Percentiles rank a stretch among this genome's conserved stretches.
These are phyloP conservation scores for Anastatus disparis DNA, from an alignment of 1,140 invertebrate species.

Conservation along the genomic window DNA sequence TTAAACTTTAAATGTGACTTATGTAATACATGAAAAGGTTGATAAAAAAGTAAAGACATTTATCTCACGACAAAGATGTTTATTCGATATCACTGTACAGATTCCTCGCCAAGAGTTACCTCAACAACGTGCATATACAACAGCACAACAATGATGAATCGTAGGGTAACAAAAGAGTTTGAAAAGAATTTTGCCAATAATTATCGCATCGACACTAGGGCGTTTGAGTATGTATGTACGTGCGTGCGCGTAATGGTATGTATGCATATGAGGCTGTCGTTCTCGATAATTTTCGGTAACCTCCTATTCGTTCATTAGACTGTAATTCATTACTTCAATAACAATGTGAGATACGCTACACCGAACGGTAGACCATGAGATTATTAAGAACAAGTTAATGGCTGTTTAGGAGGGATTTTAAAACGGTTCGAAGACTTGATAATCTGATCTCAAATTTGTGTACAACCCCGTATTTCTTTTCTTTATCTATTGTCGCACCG, in stretches of 20 bases:
- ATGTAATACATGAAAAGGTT: slow-evolving; percentile 23
- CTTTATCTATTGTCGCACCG: slow-evolving; percentile 51
- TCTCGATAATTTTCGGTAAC: slow-evolving; percentile 38
- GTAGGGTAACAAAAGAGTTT: slow-evolving; percentile 54
- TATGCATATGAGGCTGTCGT: slow-evolving; percentile 45
- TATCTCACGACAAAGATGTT: slow-evolving; percentile 65
- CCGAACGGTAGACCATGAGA: slow-evolving; percentile 61
- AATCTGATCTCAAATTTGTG: slow-evolving; percentile 44
- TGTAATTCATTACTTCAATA: slow-evolving; percentile 54
- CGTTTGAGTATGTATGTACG: slow-evolving; percentile 46
- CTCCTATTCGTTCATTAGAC: slow-evolving; percentile 45
- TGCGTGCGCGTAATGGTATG: slow-evolving; percentile 45
- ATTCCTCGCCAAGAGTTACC: slow-evolving; percentile 60
- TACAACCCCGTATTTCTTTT: slow-evolving; percentile 43
- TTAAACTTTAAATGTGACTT: no score
- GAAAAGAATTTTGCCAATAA: slow-evolving; percentile 40
- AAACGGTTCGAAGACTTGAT: slow-evolving; percentile 44
- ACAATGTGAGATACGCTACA: slow-evolving; percentile 59
- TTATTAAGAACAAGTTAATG: slow-evolving; percentile 52
- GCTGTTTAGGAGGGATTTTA: slow-evolving; percentile 37
- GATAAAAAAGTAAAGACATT: slow-evolving; percentile 25
- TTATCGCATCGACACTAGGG: slow-evolving; percentile 49
- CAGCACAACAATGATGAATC: slow-evolving; percentile 63
- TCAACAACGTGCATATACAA: slow-evolving; percentile 61
- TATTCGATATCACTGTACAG: slow-evolving; percentile 66